Percentiles rank a stretch among this genome's conserved stretches.
These are phyloP conservation scores for Wasmannia auropunctata DNA, from an alignment of 1,140 invertebrate species.

Conservation along the genomic window DNA sequence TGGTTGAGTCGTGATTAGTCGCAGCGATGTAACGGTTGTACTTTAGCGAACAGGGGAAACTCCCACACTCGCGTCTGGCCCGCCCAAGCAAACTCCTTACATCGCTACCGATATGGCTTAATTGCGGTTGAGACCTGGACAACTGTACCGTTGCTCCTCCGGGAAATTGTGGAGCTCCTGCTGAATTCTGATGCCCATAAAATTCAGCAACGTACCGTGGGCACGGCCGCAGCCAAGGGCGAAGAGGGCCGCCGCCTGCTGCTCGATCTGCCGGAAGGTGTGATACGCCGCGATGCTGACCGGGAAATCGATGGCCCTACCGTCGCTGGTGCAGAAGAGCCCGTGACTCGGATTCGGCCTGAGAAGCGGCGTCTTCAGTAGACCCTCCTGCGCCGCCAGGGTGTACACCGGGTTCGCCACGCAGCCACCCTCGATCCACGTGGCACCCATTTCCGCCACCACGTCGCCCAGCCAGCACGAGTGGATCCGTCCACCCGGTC, in stretches of 20 bases:
- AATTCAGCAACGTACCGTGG: constrained; percentile 88
- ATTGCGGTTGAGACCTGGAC: constrained; percentile 64
- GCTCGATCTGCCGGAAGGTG: constrained; percentile 88
- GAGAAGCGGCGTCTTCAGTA: constrained; percentile 86
- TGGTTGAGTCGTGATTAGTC: constrained; percentile 21
- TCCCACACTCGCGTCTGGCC: not conserved
- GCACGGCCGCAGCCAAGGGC: constrained; percentile 86
- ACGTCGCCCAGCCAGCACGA: constrained; percentile 91
- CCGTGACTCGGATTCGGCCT: constrained; percentile 84
- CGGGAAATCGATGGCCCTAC: constrained; percentile 87
- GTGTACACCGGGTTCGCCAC: constrained; percentile 89
- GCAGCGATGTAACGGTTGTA: constrained; percentile 29
- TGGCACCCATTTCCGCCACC: constrained; percentile 90
- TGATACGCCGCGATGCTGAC: constrained; percentile 88
- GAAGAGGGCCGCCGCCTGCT: constrained; percentile 87
- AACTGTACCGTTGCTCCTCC: constrained; percentile 86
- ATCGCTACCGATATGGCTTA: constrained; percentile 52
- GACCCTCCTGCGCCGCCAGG: constrained; percentile 88
- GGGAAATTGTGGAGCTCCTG: constrained; percentile 89
- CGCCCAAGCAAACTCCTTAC: constrained; percentile 8
- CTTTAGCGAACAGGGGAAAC: not conserved
- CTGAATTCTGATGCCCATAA: constrained; percentile 88
- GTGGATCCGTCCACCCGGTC: constrained; percentile 90
- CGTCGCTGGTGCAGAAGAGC: constrained; percentile 89
- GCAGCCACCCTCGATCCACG: constrained; percentile 88